Base-by-base conservation (phyloP, 1,140 invertebrate genomes). In the Aricia agestis region DNA sequence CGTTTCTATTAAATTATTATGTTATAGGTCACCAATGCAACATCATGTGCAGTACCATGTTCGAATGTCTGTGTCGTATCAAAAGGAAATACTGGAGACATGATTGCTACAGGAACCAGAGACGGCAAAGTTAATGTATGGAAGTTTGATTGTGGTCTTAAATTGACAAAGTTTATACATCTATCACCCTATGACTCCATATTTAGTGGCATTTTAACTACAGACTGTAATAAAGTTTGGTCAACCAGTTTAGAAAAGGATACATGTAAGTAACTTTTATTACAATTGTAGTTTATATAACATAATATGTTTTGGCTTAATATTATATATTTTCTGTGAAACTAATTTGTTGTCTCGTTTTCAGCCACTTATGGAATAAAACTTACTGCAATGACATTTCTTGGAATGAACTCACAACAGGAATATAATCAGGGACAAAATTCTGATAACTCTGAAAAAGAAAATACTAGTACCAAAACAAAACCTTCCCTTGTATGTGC, bases 21-120 rank as follows among this genome's bases (percentile, higher is more conserved):
- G 11, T 74, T 31, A 13, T 65, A 92, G 72, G 95, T 98, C 13
- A 97, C 96, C 25, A 96, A 97, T 85, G 97, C 97, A 13, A 98
- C 97, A 57, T 95, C 95, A 78, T 97, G 97, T 63, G 97, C 97
- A 5, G 85, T 93, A 75, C 92, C 83, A 74, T 93, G 86, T 72
- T 92, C 83, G 0, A 92, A 91, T 25, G 92, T 93, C 9, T 84
- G 89, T 57, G 81, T 93, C 6, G 93, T 94, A 31, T 94, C 93
- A 5, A 93, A 92, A 63, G 93, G 93, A 70, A 94, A 95, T 74
- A 92, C 92, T 6, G 92, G 94, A 9, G 94, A 95, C 70, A 93
- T 96, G 71, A 92, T 97, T 32, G 95, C 96, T 71, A 95, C 95
- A 7, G 96, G 93, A 72, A 92, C 92, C 1, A 72, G 82, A 15